These are phyloP conservation scores for Batillaria attramentaria DNA, from an alignment of 1,140 invertebrate genomes.

Conservation along the genomic window DNA sequence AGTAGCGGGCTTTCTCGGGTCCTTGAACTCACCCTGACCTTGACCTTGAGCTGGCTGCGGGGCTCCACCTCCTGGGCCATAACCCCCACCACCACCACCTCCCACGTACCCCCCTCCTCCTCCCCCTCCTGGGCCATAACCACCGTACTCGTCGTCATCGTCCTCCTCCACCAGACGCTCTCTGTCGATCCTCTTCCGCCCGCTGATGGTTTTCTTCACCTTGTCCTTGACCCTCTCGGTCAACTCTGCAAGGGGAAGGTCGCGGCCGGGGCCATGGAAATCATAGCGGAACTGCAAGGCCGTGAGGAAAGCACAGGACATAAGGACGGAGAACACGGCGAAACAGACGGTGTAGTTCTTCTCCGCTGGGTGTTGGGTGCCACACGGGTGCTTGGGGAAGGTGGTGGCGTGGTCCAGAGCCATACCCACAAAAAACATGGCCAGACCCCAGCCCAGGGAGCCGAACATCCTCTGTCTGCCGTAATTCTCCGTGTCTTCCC, in stretches of 20 bases:
- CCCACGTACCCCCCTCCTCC: constrained; percentile 16
- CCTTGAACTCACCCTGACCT: too few species aligned
- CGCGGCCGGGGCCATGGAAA: constrained; percentile 58
- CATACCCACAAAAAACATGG: constrained; percentile 97
- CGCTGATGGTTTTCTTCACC: constrained; percentile 55
- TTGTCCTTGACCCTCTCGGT: constrained; percentile 59
- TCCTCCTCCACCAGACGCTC: constrained; percentile 57
- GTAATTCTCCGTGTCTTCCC: constrained; percentile 88
- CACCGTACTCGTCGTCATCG: constrained; percentile 53
- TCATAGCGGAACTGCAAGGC: constrained; percentile 81
- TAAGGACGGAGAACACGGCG: constrained; percentile 96
- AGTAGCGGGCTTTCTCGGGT: too few species aligned
- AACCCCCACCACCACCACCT: neutral
- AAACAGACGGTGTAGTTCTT: constrained; percentile 99
- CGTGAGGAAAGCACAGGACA: constrained; percentile 94
- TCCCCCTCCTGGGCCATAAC: neutral
- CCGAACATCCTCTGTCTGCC: constrained; percentile 99
- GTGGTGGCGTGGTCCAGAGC: constrained; percentile 96
- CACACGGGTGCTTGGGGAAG: constrained; percentile 89
- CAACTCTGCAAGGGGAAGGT: constrained; percentile 54
- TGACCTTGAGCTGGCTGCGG: too few species aligned
- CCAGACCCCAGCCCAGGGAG: constrained; percentile 96
- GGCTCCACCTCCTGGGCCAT: neutral
- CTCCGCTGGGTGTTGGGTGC: constrained; percentile 74
- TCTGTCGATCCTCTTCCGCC: constrained; percentile 53